These are phyloP conservation scores for Paedocypris sp. DNA, from an alignment of 2,113 vertebrate species.

Conservation along the genomic window DNA sequence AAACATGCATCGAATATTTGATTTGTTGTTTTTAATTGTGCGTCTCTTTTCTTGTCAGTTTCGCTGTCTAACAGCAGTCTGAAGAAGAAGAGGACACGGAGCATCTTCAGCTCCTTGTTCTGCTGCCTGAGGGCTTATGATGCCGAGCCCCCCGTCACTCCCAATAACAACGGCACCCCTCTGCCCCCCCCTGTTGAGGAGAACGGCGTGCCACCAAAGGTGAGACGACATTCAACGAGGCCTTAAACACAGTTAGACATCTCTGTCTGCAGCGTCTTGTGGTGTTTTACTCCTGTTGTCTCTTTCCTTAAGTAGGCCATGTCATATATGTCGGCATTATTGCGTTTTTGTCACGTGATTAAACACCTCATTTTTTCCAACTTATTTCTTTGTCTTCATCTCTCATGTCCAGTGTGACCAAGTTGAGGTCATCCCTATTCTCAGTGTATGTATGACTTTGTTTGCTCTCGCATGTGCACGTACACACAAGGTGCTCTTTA, in stretches of 20 bases:
- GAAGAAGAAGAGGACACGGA: constrained; percentile 87
- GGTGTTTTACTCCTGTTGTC: neutral
- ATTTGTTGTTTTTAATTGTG: neutral
- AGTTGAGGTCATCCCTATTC: constrained; percentile 93
- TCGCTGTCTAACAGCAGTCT: constrained; percentile 79
- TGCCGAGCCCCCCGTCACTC: constrained; percentile 73
- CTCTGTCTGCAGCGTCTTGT: neutral
- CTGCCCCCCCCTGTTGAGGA: constrained; percentile 85
- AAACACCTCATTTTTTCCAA: constrained; percentile 52
- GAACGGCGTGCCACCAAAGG: constrained; percentile 91
- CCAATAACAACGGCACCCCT: constrained; percentile 68
- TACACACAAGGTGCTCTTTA: neutral
- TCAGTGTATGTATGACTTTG: constrained; percentile 87
- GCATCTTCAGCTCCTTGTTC: constrained; percentile 94
- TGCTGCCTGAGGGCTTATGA: constrained; percentile 95
- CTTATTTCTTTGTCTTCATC: constrained; percentile 46
- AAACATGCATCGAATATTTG: neutral
- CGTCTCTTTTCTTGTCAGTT: constrained; percentile 48
- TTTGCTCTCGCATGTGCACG: constrained; percentile 19
- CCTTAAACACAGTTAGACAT: too few relatives aligned
- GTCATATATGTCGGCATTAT: neutral
- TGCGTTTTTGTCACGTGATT: constrained; percentile 39
- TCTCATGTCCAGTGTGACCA: constrained; percentile 85
- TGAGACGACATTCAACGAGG: constrained; percentile 53
- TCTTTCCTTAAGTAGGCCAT: neutral